Conservation (phyloP, 2,113 vertebrate genomes). For the Carassius carassius region DNA sequence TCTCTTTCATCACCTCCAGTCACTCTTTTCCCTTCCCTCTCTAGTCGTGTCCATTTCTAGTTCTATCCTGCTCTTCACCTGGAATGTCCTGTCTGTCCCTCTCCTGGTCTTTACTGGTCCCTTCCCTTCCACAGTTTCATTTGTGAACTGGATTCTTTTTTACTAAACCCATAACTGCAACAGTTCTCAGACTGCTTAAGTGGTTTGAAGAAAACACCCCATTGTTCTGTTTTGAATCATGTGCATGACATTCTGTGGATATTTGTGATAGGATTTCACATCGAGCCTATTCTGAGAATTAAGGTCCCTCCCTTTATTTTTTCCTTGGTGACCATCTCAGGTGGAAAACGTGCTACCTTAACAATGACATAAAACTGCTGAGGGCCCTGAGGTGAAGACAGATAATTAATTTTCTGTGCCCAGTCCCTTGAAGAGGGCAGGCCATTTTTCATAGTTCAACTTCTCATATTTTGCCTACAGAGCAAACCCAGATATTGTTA, state of each 20-base stretch:
- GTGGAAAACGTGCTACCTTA: background rate
- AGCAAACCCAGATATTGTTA: constrained; percentile 58
- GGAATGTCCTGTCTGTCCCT: background rate
- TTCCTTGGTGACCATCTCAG: constrained; percentile 31
- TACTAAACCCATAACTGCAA: background rate
- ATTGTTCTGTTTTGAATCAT: background rate
- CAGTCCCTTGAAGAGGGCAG: constrained; percentile 26
- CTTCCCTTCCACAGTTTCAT: background rate
- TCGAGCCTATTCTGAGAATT: background rate
- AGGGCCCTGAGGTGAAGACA: constrained; percentile 11
- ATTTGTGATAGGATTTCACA: constrained; percentile 23
- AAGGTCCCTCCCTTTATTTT: background rate
- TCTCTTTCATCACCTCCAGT: background rate
- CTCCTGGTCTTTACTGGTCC: background rate
- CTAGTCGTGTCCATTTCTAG: background rate
- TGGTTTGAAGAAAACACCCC: background rate
- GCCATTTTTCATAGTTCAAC: constrained; percentile 34
- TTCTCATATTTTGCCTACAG: constrained; percentile 61
- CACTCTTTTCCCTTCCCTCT: too few relatives aligned
- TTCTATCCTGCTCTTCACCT: background rate
- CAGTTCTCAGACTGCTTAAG: background rate
- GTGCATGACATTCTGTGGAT: background rate
- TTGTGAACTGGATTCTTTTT: background rate
- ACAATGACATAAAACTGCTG: constrained; percentile 25
- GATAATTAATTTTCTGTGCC: constrained; percentile 5